These are phyloP conservation scores for Threskiornis aethiopicus DNA, from an alignment of 2,797 vertebrate species.

Conservation along the genomic window DNA sequence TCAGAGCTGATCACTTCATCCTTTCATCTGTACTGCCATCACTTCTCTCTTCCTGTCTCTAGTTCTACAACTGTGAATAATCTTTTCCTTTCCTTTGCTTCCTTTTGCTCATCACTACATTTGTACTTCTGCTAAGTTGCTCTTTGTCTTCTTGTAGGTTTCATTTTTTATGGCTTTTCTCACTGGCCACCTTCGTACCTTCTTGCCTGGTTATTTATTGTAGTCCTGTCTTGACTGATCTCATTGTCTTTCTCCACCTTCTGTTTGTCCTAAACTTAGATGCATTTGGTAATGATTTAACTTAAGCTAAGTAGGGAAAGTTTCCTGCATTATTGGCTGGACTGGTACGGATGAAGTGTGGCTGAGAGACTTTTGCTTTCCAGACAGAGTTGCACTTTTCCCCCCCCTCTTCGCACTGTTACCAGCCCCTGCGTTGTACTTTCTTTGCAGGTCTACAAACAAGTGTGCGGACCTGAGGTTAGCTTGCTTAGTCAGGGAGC, in stretches of 20 bases:
- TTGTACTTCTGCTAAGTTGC: neutral
- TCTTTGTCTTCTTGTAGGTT: neutral
- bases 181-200: neutral
- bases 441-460: neutral
- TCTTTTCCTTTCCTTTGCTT: neutral
- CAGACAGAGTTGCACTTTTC: neutral
- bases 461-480: neutral
- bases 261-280: neutral
- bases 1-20: neutral
- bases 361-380: neutral
- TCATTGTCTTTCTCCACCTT: neutral
- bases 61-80: neutral
- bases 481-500: neutral
- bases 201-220: neutral
- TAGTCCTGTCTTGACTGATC: neutral
- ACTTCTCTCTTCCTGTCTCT: neutral
- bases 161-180: neutral
- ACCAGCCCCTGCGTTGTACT: neutral
- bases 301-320: neutral
- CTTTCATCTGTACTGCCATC: neutral
- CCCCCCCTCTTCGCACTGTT: rapidly evolving
- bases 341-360: neutral
- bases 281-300: neutral
- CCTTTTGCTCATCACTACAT: neutral
- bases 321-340: neutral